A percentile compares a stretch with the other conserved stretches of the same genome.
phyloP scores from a whole-genome alignment of 2,888 invertebrate species.

The Tetragnatha montana region DNA sequence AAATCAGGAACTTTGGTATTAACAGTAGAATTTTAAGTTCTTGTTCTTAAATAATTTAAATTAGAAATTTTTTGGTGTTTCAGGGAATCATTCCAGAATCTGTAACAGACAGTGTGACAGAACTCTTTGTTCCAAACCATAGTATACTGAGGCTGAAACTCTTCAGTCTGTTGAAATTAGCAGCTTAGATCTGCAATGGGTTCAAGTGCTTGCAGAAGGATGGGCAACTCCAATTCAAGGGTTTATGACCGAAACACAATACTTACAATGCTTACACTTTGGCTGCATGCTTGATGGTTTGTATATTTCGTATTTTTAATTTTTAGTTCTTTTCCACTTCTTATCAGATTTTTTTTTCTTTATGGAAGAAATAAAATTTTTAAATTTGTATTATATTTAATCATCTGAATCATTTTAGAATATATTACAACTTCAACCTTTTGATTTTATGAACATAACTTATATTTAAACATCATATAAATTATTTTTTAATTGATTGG shows the following conservation, averaged over 20 bases:
- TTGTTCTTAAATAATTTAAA: conserved; percentile 7
- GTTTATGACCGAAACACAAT: conserved; percentile 98
- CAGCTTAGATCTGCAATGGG: conserved; percentile 94
- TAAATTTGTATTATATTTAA: no score
- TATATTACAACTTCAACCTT: no score
- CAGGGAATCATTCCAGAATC: conserved; percentile 80
- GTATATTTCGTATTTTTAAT: neutral
- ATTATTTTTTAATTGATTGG: neutral
- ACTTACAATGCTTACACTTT: conserved; percentile 92
- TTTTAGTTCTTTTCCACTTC: no score
- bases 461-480: no score
- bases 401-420: no score
- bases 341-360: no score
- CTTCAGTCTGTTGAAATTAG: conserved; percentile 70
- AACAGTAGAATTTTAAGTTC: no score
- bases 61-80: neutral
- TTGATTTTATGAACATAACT: no score
- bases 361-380: no score
- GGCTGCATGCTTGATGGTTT: conserved; percentile 85
- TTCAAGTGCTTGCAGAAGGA: conserved; percentile 95
- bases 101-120: conserved; percentile 81
- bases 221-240: conserved; percentile 98
- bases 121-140: conserved; percentile 85
- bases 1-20: no score
- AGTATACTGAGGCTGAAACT: conserved; percentile 52